phyloP scores from a whole-genome alignment of 2,113 vertebrate species.

The Rhinoderma darwinii region DNA sequence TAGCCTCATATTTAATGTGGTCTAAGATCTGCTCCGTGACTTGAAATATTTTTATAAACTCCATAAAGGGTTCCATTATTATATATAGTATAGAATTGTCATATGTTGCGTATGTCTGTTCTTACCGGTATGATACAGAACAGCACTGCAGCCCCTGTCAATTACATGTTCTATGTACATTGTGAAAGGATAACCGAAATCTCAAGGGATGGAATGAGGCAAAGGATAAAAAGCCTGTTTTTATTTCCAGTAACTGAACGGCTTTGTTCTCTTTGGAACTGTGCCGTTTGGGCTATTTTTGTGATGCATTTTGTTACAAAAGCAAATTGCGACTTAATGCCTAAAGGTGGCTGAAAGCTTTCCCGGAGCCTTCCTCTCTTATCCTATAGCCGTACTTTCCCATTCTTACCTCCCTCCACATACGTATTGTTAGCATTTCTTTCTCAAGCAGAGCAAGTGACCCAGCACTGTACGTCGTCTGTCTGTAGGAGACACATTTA shows the following conservation, averaged over 20 bases:
- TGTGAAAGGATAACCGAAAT: not conserved
- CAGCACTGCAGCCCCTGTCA: not conserved
- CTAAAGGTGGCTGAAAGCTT: conserved; percentile 10
- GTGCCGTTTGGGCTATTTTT: conserved; percentile 16
- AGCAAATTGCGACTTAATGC: not conserved
- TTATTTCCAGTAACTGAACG: conserved; percentile 36
- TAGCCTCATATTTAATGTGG: too few species aligned
- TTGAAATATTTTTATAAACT: not conserved
- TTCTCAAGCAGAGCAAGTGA: not conserved
- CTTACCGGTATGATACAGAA: not conserved
- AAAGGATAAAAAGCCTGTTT: conserved; percentile 34
- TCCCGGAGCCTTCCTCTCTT: not conserved
- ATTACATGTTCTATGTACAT: not conserved
- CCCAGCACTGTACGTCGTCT: not conserved
- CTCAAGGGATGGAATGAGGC: conserved; percentile 7
- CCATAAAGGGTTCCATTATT: not conserved
- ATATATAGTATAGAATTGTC: not conserved
- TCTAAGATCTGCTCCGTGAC: too few species aligned
- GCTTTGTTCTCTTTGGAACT: conserved; percentile 18
- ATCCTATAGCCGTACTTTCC: not conserved
- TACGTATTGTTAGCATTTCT: not conserved
- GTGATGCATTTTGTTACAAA: not conserved
- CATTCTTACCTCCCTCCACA: not conserved
- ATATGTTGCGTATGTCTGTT: not conserved
- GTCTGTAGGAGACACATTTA: conserved; percentile 12